phyloP scores from a whole-genome alignment of 2,797 vertebrate species.

The Notoglanidium macrostoma region DNA sequence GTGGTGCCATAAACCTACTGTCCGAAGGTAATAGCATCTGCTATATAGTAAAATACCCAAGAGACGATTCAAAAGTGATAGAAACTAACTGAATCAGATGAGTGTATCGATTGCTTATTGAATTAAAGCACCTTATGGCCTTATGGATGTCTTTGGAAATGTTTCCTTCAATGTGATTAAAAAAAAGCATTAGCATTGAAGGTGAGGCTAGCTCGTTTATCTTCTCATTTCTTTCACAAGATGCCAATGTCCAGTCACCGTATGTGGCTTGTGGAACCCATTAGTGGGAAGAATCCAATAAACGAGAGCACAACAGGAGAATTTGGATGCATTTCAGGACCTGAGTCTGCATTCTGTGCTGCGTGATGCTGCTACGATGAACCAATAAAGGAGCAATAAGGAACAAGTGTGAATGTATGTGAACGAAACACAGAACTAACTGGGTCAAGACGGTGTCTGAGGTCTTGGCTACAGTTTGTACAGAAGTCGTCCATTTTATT shows the following conservation, averaged over 20 bases:
- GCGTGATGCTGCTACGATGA: neutral
- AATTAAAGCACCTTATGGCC: slow-evolving; percentile 14
- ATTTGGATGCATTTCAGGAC: slow-evolving; percentile 32
- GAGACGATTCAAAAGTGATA: slow-evolving; percentile 17
- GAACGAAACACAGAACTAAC: neutral
- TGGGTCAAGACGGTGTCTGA: neutral
- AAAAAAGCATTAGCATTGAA: neutral
- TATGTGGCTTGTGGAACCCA: slow-evolving; percentile 8
- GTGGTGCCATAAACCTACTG: neutral
- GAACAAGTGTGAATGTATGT: neutral
- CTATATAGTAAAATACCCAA: neutral
- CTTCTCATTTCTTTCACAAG: slow-evolving; percentile 14
- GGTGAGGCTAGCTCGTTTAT: slow-evolving; percentile 14
- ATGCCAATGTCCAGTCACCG: slow-evolving; percentile 23
- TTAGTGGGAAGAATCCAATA: slow-evolving; percentile 42
- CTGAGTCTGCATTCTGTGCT: slow-evolving; percentile 21
- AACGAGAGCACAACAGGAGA: slow-evolving; percentile 10
- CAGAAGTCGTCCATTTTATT: too few species aligned
- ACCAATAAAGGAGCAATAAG: neutral
- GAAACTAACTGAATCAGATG: neutral
- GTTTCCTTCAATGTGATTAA: neutral
- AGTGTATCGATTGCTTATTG: slow-evolving; percentile 31
- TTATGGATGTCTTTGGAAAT: neutral
- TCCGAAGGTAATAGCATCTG: neutral
- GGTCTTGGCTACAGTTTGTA: neutral